Conservation (phyloP, 2,797 vertebrate species). For the Ataeniobius toweri region DNA sequence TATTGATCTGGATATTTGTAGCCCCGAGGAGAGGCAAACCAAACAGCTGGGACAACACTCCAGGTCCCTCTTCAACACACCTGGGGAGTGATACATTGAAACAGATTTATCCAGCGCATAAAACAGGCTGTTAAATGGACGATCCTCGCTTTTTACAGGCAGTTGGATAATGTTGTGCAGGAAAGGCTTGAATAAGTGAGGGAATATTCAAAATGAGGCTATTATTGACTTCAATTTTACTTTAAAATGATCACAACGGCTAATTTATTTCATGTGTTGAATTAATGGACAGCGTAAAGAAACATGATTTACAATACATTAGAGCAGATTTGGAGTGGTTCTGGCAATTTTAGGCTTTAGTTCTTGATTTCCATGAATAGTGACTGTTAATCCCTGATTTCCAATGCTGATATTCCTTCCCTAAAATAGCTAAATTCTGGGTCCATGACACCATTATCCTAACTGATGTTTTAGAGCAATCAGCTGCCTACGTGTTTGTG, state of each 20-base stretch:
- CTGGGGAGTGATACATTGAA: constrained; percentile 32
- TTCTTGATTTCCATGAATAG: neutral
- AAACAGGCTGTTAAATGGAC: constrained; percentile 19
- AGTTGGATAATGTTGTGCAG: neutral
- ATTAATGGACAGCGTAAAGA: constrained; percentile 22
- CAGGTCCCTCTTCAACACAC: constrained; percentile 47
- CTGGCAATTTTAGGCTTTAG: neutral
- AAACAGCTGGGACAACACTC: constrained; percentile 68
- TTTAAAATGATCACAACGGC: constrained; percentile 13
- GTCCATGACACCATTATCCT: constrained; percentile 29
- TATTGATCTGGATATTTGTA: constrained; percentile 77
- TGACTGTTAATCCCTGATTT: constrained; percentile 1
- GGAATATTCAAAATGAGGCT: neutral
- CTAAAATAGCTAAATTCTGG: neutral
- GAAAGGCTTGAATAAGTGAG: neutral
- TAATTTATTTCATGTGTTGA: constrained; percentile 32
- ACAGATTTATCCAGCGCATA: constrained; percentile 20
- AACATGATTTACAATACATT: neutral
- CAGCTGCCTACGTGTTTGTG: constrained; percentile 32
- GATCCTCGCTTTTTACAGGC: constrained; percentile 19
- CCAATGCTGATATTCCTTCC: constrained; percentile 7
- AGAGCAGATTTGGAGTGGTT: constrained; percentile 1
- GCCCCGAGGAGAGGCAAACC: constrained; percentile 62
- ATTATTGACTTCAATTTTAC: neutral
- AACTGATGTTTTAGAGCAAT: constrained; percentile 35